These are phyloP conservation scores for Gambelia wislizenii DNA, from an alignment of 2,797 vertebrate species.

Conservation along the genomic window DNA sequence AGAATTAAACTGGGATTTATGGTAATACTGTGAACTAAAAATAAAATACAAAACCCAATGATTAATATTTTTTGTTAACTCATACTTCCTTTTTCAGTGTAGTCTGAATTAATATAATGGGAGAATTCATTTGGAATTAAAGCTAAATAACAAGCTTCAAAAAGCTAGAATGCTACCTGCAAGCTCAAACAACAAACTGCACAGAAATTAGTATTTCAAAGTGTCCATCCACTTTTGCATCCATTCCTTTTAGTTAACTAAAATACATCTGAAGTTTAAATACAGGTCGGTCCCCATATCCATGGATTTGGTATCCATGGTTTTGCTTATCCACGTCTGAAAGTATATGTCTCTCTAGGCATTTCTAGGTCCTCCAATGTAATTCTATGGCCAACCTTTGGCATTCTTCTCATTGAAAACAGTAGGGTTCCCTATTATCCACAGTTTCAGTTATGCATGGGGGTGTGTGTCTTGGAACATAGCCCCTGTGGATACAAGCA, in stretches of 20 bases:
- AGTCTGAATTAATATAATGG: background rate
- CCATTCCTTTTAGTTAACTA: background rate
- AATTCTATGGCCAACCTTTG: too few relatives aligned
- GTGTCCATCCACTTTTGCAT: too few relatives aligned
- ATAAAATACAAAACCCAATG: background rate
- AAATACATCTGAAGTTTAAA: background rate
- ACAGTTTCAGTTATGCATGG: too few relatives aligned
- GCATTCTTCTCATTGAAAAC: too few relatives aligned
- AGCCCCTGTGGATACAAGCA: too few relatives aligned
- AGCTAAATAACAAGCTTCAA: background rate
- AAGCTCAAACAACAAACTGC: background rate
- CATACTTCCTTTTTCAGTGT: slow-evolving; percentile 9
- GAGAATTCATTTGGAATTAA: slow-evolving; percentile 16
- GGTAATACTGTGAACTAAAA: background rate
- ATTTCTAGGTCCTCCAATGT: too few relatives aligned
- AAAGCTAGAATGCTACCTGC: background rate
- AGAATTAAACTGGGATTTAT: slow-evolving; percentile 14
- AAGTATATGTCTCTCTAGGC: too few relatives aligned
- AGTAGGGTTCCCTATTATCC: too few relatives aligned
- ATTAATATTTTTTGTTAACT: slow-evolving; percentile 17
- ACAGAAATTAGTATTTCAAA: background rate
- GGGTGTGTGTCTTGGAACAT: too few relatives aligned
- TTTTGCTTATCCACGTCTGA: too few relatives aligned
- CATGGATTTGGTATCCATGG: too few relatives aligned
- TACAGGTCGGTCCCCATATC: too few relatives aligned